Conservation (phyloP, 2,888 invertebrate species). For the Amorpha juglandis region DNA sequence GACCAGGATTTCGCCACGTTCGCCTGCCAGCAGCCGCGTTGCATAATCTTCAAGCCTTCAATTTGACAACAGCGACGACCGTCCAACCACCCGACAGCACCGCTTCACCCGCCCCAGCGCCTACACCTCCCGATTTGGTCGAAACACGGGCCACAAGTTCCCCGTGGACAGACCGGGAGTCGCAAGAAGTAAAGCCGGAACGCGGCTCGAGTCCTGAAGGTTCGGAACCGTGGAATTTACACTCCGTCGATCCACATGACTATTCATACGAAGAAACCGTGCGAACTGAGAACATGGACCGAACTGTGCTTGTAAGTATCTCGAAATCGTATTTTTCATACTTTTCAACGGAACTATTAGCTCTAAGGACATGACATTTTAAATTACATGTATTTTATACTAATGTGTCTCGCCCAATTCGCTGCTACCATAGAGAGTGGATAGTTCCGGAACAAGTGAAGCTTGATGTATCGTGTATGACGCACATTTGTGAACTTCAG, state of each 20-base stretch:
- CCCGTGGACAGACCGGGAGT: slow-evolving; percentile 69
- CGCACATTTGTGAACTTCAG: slow-evolving; percentile 79
- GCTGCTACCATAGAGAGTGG: slow-evolving; percentile 34
- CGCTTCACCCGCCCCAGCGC: slow-evolving; percentile 60
- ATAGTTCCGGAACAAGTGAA: slow-evolving; percentile 42
- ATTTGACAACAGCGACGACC: slow-evolving; percentile 61
- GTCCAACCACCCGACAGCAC: slow-evolving; percentile 68
- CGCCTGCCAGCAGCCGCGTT: slow-evolving; percentile 74
- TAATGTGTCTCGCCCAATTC: slow-evolving; percentile 7
- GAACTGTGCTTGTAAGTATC: slow-evolving; percentile 77
- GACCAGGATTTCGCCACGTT: slow-evolving; percentile 84
- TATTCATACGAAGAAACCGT: slow-evolving; percentile 76
- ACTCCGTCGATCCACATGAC: slow-evolving; percentile 64
- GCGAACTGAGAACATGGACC: slow-evolving; percentile 69
- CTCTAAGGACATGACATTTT: background rate
- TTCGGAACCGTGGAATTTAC: slow-evolving; percentile 74
- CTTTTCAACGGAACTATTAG: slow-evolving; percentile 23
- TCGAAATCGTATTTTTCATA: background rate
- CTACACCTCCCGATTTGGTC: slow-evolving; percentile 69
- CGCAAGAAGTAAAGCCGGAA: slow-evolving; percentile 63
- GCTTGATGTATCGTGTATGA: slow-evolving; percentile 43
- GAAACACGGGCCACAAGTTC: slow-evolving; percentile 68
- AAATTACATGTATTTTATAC: background rate
- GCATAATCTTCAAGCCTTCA: slow-evolving; percentile 74
- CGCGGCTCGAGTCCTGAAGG: slow-evolving; percentile 69